Evolutionary conservation across 2,113 vertebrate species (phyloP), one percentile per base, ranked within the genome.

Genomic region (Trogon surrucura): DNA sequence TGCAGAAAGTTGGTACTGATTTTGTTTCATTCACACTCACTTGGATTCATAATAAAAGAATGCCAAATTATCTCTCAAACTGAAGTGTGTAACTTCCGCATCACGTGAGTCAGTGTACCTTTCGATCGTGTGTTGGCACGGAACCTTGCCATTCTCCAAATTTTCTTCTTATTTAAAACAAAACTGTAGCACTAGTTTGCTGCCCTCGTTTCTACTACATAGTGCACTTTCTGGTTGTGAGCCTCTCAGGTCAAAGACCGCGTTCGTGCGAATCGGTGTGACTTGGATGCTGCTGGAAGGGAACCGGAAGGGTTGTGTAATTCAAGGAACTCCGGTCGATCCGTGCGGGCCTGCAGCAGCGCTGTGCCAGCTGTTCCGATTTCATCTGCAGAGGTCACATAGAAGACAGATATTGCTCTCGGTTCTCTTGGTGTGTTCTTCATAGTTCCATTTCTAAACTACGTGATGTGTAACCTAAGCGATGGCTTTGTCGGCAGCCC

Each of bases 41-140:
- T 93, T 18, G 10, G 94, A 97, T 97, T 97, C 97, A 96, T 97
- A 98, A 98, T 97, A 98, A 98, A 97, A 93, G 93, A 96, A 98
- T 96, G 97, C 97, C 98, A 98, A 97, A 97, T 97, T 96, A 90
- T 90, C 97, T 97, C 95, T 97, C 96, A 93, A 97, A 73, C 96
- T 91, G 95, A 94, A 95, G 90, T 82, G 94, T 97, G 75, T 97
- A 97, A 96, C 93, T 96, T 94, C 84, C 4, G 36, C 93, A 91
- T 83, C 93, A 85, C 93, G n/a, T 22, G 85, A 96, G 79, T 93
- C 73, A 41, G 96, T 86, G 80, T 96, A 93, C 96, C 88, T 88
- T 7, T 48, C 48, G 78, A 78, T 95, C 91, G 81, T 93, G 92
- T 95, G 82, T 96, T 44, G 94, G 91, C 85, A 84, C 70, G 87